Evolutionary conservation across 1,140 invertebrate species (phyloP).

Genomic region (Drosophila trapezifrons): DNA sequence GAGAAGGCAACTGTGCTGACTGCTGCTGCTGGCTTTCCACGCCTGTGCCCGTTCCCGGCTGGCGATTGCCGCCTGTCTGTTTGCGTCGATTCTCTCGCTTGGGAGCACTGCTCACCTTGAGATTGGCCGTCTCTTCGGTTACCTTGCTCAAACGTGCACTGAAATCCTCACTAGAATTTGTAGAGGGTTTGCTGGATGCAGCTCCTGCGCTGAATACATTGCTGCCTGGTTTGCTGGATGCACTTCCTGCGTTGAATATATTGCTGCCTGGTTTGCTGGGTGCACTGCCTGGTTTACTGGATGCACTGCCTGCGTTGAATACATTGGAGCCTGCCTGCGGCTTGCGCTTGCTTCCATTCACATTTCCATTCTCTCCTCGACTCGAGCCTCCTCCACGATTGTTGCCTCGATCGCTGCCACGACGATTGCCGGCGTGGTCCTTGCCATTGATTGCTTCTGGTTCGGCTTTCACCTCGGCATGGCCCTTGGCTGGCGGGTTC

Average conservation of each 20-base stretch:
- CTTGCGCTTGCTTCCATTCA: slow-evolving; percentile 40
- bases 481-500: slow-evolving; percentile 17
- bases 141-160: slow-evolving; percentile 63
- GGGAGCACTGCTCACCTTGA: slow-evolving; percentile 52
- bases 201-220: neutral
- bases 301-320: neutral
- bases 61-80: slow-evolving; percentile 22
- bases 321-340: slow-evolving; percentile 34
- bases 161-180: slow-evolving; percentile 47
- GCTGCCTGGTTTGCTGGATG: neutral
- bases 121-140: slow-evolving; percentile 61
- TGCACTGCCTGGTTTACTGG: slow-evolving; percentile 9
- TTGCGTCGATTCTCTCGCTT: slow-evolving; percentile 60
- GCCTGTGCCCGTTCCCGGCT: slow-evolving; percentile 22
- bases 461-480: slow-evolving; percentile 33
- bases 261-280: slow-evolving; percentile 26
- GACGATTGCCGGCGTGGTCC: slow-evolving; percentile 35
- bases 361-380: slow-evolving; percentile 56
- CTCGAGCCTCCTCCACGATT: slow-evolving; percentile 45
- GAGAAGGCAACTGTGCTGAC: slow-evolving; percentile 9
- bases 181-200: slow-evolving; percentile 4
- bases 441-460: slow-evolving; percentile 39
- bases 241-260: neutral
- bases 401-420: slow-evolving; percentile 38
- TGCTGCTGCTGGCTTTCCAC: slow-evolving; percentile 13